These are phyloP conservation scores for Ardeotis arabs DNA, from an alignment of 2,113 vertebrate genomes.

Conservation along the genomic window DNA sequence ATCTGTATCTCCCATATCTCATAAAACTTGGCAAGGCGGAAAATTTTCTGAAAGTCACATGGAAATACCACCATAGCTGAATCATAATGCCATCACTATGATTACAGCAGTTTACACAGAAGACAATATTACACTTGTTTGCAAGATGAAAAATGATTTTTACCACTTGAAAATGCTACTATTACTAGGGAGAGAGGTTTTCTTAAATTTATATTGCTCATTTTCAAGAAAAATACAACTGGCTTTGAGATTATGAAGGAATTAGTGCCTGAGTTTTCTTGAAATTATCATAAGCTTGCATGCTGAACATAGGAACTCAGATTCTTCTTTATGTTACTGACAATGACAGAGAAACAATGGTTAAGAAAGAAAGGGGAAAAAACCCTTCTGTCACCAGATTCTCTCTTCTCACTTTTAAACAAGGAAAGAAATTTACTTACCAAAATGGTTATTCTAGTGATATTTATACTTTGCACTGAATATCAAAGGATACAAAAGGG, in stretches of 20 bases:
- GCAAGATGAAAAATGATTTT: not conserved
- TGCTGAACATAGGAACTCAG: not conserved
- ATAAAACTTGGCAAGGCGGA: not conserved
- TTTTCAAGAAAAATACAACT: not conserved
- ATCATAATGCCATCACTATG: not conserved
- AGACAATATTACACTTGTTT: constrained; percentile 10
- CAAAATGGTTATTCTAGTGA: not conserved
- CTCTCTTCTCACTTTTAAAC: not conserved
- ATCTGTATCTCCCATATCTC: not conserved
- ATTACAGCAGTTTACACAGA: not conserved
- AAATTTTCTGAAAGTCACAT: not conserved
- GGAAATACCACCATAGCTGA: constrained; percentile 19
- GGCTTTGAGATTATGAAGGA: not conserved
- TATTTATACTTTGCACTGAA: not conserved
- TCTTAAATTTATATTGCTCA: not conserved
- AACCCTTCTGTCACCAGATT: not conserved
- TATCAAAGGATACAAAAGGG: not conserved
- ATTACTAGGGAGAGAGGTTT: not conserved
- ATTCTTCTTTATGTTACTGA: not conserved
- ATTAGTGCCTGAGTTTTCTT: not conserved
- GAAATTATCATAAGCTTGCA: not conserved
- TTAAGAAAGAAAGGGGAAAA: not conserved
- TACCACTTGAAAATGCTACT: not conserved
- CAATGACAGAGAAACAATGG: not conserved
- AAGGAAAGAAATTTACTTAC: not conserved